Evolutionary conservation across 2,797 vertebrate species (phyloP), one percentile per base, ranked within the genome.

Genomic region (Monodelphis domestica): DNA sequence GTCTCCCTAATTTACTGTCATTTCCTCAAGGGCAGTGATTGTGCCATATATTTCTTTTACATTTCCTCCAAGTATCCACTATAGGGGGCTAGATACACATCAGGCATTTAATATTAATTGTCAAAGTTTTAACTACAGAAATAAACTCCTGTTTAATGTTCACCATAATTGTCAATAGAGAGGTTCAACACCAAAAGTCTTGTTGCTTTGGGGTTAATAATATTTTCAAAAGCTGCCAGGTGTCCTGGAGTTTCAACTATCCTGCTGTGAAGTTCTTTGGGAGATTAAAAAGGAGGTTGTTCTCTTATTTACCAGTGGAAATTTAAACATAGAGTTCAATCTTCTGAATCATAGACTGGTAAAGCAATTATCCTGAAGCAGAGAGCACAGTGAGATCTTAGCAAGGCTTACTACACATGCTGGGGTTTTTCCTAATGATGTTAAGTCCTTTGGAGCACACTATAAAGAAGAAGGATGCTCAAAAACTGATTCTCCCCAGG

Each of bases 261-360:
- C 50, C 88, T 54, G 59, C 57, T 59, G 4, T 53, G 87, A 91
- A 26, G 26, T 53, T 89, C 33, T 11, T 0, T 28, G n/a, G 88
- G 54, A 95, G 56, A 91, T 91, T 94, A 92, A 88, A 91, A 94
- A 92, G 26, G 55, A 93, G 92, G 56, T 28, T 89, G 6, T 59
- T 95, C 53, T 94, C 89, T 55, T 45, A 28, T 95, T 95, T 95
- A 89, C 52, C 63, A 45, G 89, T 94, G 94, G 53, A 94, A 92
- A 95, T 51, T 28, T 2, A 94, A 93, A 91, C 52, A 93, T 10
- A 15, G 14, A 24, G 87, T 57, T 87, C 88, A 89, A 94, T 88
- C 59, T 93, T 89, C 90, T 70, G 92, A 91, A 90, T 56, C 53
- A 55, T 7, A 92, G 33, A 91, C 53, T 28, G 51, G 24, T 0